phyloP scores from a whole-genome alignment of 2,113 vertebrate species.

The Sinocyclocheilus rhinocerous region DNA sequence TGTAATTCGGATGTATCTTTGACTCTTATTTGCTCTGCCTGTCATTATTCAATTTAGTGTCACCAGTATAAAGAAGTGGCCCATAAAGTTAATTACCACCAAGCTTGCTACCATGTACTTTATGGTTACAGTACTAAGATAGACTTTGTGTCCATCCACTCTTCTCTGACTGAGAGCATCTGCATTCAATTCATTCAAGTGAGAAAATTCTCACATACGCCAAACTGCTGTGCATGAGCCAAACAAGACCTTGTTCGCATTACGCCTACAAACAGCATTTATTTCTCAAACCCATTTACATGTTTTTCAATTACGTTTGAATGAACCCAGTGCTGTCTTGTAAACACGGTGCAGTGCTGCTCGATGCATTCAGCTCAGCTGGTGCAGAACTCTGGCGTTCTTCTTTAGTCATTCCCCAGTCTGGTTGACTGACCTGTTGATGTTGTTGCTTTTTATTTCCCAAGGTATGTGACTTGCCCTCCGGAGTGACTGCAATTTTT shows the following conservation, averaged over 20 bases:
- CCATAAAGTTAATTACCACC: not conserved
- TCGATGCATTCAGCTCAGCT: not conserved
- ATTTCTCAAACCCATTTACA: conserved; percentile 23
- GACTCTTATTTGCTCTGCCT: not conserved
- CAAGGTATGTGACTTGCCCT: not conserved
- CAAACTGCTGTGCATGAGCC: conserved; percentile 11
- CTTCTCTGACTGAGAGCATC: not conserved
- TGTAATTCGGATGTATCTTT: not conserved
- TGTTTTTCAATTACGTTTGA: conserved; percentile 28
- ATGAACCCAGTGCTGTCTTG: not conserved
- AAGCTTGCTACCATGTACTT: not conserved
- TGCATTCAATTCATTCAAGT: not conserved
- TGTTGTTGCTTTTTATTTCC: conserved; percentile 21
- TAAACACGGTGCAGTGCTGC: not conserved
- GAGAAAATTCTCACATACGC: conserved; percentile 3
- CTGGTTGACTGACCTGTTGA: conserved; percentile 7
- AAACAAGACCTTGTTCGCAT: conserved; percentile 29
- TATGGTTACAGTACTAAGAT: not conserved
- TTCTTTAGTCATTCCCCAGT: not conserved
- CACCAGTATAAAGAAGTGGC: not conserved
- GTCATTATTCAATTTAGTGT: not conserved
- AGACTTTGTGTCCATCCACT: not conserved
- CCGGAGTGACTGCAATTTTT: not conserved
- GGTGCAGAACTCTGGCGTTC: not conserved
- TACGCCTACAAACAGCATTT: conserved; percentile 10